These are phyloP conservation scores for Malurus alboscapulatus DNA, from an alignment of 2,113 vertebrate species.

Conservation along the genomic window DNA sequence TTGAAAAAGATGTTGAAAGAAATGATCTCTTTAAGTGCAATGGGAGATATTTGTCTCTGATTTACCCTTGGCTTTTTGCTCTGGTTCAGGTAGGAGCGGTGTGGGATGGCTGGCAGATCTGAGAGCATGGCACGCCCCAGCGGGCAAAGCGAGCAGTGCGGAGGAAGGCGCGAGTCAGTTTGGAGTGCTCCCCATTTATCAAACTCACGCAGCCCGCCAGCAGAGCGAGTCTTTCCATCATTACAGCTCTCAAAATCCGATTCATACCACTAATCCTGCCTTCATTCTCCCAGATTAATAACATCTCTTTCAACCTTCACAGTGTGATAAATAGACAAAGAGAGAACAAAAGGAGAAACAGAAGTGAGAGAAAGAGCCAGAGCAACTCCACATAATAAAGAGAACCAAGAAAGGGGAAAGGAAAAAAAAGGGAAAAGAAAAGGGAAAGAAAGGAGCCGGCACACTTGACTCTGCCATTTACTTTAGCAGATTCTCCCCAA, in stretches of 20 bases:
- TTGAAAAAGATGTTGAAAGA: conserved; percentile 80
- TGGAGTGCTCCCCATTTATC: conserved; percentile 98
- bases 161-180: conserved; percentile 87
- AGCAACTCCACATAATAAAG: conserved; percentile 85
- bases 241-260: conserved; percentile 99
- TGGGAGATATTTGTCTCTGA: conserved; percentile 84
- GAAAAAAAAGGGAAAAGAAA: conserved; percentile 59
- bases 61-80: conserved; percentile 86
- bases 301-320: conserved; percentile 99
- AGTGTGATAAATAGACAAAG: conserved; percentile 99
- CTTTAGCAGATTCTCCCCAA: conserved; percentile 66
- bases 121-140: conserved; percentile 87
- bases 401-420: conserved; percentile 81
- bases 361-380: conserved; percentile 85
- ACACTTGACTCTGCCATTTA: conserved; percentile 76
- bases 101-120: conserved; percentile 86
- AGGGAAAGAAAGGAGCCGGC: conserved; percentile 66
- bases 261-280: conserved; percentile 99
- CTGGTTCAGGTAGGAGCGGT: conserved; percentile 82
- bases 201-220: conserved; percentile 98
- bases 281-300: conserved; percentile 99
- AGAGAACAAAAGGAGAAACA: conserved; percentile 97
- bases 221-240: conserved; percentile 99
- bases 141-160: conserved; percentile 80
- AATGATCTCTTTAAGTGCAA: conserved; percentile 82